phyloP scores from a whole-genome alignment of 2,888 invertebrate species.

The Dolichomitus sp. region DNA sequence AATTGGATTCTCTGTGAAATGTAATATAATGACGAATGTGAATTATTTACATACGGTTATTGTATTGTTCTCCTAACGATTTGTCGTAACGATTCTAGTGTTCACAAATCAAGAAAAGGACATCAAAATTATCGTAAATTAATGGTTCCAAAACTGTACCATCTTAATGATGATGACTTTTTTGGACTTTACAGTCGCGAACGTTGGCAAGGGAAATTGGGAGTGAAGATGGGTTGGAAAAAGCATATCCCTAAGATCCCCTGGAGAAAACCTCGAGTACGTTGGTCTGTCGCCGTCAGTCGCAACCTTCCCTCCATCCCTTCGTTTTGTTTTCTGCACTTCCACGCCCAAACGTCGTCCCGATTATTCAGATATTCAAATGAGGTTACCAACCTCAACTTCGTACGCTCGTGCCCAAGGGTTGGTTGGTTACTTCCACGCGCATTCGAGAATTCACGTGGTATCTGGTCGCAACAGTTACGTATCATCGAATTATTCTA shows the following conservation, averaged over 20 bases:
- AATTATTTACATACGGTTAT: too few relatives aligned
- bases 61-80: too few relatives aligned
- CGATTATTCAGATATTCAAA: slow-evolving; percentile 86
- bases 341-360: slow-evolving; percentile 85
- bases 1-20: neutral
- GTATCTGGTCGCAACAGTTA: slow-evolving; percentile 85
- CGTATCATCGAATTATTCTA: slow-evolving; percentile 86
- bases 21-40: too few relatives aligned
- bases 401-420: slow-evolving; percentile 4
- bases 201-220: slow-evolving; percentile 17
- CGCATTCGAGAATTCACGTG: slow-evolving; percentile 47
- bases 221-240: slow-evolving; percentile 43
- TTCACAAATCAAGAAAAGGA: neutral
- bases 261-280: slow-evolving; percentile 58
- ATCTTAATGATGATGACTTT: neutral
- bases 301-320: slow-evolving; percentile 76
- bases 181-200: neutral
- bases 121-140: neutral
- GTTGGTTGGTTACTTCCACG: slow-evolving; percentile 23
- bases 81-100: too few relatives aligned
- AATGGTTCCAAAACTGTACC: neutral
- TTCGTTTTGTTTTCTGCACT: slow-evolving; percentile 63
- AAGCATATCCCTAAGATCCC: slow-evolving; percentile 76
- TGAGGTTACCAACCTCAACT: slow-evolving; percentile 75
- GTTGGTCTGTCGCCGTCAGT: slow-evolving; percentile 80